A percentile compares a stretch with the other conserved stretches of the same genome.
Evolutionary conservation across 1,140 invertebrate species (phyloP).

Genomic region (Heliconius hewitsoni): DNA sequence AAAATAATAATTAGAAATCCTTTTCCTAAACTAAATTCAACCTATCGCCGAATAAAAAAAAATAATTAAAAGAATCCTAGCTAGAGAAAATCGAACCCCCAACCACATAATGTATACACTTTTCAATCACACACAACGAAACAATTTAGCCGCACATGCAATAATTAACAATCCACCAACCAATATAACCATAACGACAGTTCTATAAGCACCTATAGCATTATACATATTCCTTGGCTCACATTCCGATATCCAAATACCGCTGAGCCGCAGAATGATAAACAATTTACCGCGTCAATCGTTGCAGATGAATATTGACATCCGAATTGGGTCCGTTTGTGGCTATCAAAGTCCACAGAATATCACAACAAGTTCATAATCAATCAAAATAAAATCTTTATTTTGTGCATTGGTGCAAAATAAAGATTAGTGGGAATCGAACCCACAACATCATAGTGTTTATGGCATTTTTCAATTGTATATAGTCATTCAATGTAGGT

Average conservation of each 20-base stretch:
- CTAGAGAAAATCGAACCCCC: too few species aligned
- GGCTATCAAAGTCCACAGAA: background rate
- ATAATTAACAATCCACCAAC: background rate
- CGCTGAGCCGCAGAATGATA: constrained; percentile 1
- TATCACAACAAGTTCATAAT: background rate
- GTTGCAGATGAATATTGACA: constrained; percentile 9
- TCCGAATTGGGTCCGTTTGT: background rate
- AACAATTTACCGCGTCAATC: constrained; percentile 11
- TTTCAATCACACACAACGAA: background rate
- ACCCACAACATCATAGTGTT: too few species aligned
- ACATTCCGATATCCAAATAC: background rate
- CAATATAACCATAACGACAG: background rate
- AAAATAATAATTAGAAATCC: too few species aligned
- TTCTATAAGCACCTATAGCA: background rate
- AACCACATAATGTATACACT: background rate
- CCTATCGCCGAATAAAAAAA: too few species aligned
- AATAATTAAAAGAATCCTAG: too few species aligned
- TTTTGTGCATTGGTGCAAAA: too few species aligned
- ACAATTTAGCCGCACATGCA: background rate
- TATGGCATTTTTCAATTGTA: too few species aligned
- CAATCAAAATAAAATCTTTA: too few species aligned
- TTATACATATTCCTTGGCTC: background rate
- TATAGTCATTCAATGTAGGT: too few species aligned
- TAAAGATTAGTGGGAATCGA: background rate
- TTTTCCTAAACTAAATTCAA: too few species aligned